Evolutionary conservation across 2,797 vertebrate genomes (phyloP), one percentile per base, ranked within the genome.

Genomic region (Nyctalus aviator): DNA sequence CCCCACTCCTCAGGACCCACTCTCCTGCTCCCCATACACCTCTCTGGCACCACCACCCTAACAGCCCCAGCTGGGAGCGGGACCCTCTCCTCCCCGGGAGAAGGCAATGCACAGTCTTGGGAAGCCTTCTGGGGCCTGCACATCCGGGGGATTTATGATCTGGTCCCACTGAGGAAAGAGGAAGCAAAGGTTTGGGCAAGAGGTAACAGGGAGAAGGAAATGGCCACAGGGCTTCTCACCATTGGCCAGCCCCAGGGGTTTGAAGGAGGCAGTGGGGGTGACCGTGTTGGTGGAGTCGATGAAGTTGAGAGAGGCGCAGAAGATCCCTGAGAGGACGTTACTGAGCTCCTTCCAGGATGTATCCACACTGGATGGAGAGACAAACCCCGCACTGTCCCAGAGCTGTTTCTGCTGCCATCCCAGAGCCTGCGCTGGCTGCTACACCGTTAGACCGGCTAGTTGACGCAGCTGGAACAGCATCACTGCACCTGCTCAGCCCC

Each of bases 201-300:
- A 66, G 30, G 71, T 25, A 30, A 27, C 14, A 17, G 68, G 44
- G 50, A 59, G 79, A 32, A 82, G 77, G n/a, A 21, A 15, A 9
- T 20, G 81, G 57, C n/a, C 1, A 0, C 1, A 12, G 12, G 78
- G 68, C 0, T 0, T 84, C 97, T 97, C 87, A 99, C 99, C 99
- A 1, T 99, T 99, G 91, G 98, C 98, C 93, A 99, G 95, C 20
- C 99, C 99, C 95, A 99, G 97, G 0, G 99, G 99, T 97, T 99
- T 99, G 98, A 99, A 99, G 94, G 99, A 99, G 2, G 99, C 99
- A 0, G 98, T 99, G 81, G 99, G 99, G 92, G 98, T 99, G 77
- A 99, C 99, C 0, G 99, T 99, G 98, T 99, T 99, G 97, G 99
- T 99, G 1, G 99, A 99, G 97, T 99, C 99, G 79, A 99, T 99